A percentile compares a stretch with the other conserved stretches of the same genome.
These are phyloP conservation scores for Orthosia incerta DNA, from an alignment of 2,888 invertebrate species.

Conservation along the genomic window DNA sequence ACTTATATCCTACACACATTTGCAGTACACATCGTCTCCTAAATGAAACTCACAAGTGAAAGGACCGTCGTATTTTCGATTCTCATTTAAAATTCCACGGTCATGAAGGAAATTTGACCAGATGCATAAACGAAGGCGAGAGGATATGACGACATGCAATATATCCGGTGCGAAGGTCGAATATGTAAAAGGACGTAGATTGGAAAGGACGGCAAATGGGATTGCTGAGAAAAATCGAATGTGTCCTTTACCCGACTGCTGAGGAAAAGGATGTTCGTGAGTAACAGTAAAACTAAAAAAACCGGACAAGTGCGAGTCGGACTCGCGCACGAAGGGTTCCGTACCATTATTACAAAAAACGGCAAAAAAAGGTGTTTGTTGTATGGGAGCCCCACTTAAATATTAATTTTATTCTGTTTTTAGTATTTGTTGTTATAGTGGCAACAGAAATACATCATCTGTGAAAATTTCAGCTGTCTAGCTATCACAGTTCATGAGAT, in stretches of 20 bases:
- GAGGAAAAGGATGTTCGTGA: neutral
- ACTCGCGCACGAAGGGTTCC: too few species aligned
- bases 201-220: constrained; percentile 50
- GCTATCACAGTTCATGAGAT: too few species aligned
- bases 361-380: too few species aligned
- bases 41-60: constrained; percentile 14
- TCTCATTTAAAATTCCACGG: constrained; percentile 42
- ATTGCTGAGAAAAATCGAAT: constrained; percentile 30
- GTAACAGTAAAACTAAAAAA: neutral
- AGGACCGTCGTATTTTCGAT: constrained; percentile 9
- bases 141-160: constrained; percentile 43
- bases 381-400: too few species aligned
- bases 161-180: constrained; percentile 38
- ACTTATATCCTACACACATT: neutral
- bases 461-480: too few species aligned
- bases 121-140: constrained; percentile 31
- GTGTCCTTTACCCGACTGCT: constrained; percentile 16
- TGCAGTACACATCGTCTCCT: neutral
- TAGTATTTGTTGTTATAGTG: too few species aligned
- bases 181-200: constrained; percentile 33
- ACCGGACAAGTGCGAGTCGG: too few species aligned
- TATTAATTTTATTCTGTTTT: too few species aligned
- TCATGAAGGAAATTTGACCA: constrained; percentile 51
- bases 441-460: too few species aligned
- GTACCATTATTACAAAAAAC: too few species aligned